phyloP scores from a whole-genome alignment of 2,797 vertebrate species.

The Glossophaga mutica region DNA sequence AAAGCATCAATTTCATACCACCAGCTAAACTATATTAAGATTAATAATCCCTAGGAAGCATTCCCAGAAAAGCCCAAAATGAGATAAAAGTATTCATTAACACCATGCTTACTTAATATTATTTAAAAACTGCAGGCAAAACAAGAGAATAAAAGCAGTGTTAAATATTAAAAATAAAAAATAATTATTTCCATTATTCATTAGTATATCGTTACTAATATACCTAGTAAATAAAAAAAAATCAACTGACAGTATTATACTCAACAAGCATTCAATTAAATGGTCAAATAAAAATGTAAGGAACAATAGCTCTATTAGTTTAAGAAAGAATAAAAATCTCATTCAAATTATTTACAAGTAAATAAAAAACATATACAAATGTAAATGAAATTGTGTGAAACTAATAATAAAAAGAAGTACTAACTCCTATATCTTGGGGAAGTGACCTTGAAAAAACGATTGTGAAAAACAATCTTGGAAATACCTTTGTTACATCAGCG shows the following conservation, averaged over 20 bases:
- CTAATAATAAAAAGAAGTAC: neutral
- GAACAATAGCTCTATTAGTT: neutral
- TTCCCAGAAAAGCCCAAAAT: neutral
- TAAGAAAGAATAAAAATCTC: neutral
- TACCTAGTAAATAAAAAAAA: neutral
- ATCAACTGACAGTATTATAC: neutral
- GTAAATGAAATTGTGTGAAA: neutral
- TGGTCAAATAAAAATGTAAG: neutral
- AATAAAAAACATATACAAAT: neutral
- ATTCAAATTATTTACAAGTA: neutral
- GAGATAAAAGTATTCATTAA: slow-evolving; percentile 5
- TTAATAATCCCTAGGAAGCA: neutral
- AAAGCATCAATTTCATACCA: neutral
- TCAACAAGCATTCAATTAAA: neutral
- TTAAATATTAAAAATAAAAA: neutral
- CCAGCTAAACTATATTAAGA: neutral
- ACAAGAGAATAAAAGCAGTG: neutral
- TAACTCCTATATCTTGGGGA: neutral
- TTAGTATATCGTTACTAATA: neutral
- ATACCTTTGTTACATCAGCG: neutral
- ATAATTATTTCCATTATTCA: neutral
- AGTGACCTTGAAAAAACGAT: slow-evolving; percentile 27
- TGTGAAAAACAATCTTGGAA: neutral
- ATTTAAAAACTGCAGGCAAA: neutral
- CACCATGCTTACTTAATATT: neutral